phyloP scores from a whole-genome alignment of 2,888 invertebrate species.

The Theretra japonica region DNA sequence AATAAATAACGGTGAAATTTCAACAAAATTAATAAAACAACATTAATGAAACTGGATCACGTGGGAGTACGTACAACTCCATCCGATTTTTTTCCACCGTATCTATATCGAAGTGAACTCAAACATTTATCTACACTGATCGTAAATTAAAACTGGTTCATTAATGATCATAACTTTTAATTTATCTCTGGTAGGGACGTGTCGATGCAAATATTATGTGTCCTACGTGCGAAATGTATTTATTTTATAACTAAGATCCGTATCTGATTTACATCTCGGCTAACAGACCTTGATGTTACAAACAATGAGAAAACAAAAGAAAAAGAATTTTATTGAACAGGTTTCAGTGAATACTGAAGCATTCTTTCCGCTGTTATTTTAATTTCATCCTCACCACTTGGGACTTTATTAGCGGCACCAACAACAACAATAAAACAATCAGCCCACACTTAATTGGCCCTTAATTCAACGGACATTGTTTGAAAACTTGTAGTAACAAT shows the following conservation, averaged over 20 bases:
- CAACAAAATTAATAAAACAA: neutral
- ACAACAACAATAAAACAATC: slow-evolving; percentile 73
- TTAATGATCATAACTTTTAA: slow-evolving; percentile 78
- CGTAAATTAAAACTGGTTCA: slow-evolving; percentile 77
- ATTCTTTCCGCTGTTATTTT: slow-evolving; percentile 24
- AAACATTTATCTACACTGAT: slow-evolving; percentile 69
- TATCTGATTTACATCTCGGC: slow-evolving; percentile 43
- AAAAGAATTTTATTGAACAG: neutral
- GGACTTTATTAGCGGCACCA: slow-evolving; percentile 62
- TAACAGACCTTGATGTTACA: slow-evolving; percentile 1
- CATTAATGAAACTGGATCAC: slow-evolving; percentile 23
- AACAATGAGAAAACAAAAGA: neutral
- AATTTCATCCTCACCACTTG: slow-evolving; percentile 35
- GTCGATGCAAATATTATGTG: slow-evolving; percentile 63
- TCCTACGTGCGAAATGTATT: slow-evolving; percentile 57
- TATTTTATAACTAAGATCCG: slow-evolving; percentile 54
- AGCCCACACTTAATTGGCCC: slow-evolving; percentile 72
- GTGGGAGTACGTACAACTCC: slow-evolving; percentile 52
- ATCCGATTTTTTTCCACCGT: slow-evolving; percentile 64
- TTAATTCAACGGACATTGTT: slow-evolving; percentile 68
- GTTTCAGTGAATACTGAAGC: neutral
- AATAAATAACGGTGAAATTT: too few species aligned
- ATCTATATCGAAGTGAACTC: slow-evolving; percentile 52
- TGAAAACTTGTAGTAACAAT: slow-evolving; percentile 46
- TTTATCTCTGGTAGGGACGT: slow-evolving; percentile 65